Evolutionary conservation across 2,888 invertebrate genomes (phyloP), one percentile per base, ranked within the genome.

Genomic region (Troglohyphantes excavatus): DNA sequence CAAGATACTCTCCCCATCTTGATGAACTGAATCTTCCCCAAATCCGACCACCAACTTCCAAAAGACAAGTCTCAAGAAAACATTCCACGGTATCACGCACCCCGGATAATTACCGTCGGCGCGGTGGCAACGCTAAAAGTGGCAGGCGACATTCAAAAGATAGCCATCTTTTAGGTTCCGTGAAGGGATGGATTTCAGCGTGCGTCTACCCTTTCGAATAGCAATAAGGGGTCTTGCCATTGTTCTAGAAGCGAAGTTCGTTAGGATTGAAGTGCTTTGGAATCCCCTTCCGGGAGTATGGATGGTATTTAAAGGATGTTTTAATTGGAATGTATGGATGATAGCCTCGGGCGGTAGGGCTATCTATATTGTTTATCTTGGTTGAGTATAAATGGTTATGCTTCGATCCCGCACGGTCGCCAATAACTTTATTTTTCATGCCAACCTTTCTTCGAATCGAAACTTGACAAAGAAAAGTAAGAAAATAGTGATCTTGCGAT

Each of bases 61-160:
- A 11, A 53, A n/a, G 53, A 53, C 33, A 3, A 33, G 5, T 9
- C n/a, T 33, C 3, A 33, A 53, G 53, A 53, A 53, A n/a, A 53
- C 13, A 53, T 53, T 53, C n/a, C 53, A n/a, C 5, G 53, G 17
- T 53, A 53, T 53, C 53, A 53, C 53, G 13, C n/a, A 53, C n/a
- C 0, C n/a, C 53, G 17, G 53, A 53, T 53, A 53, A 53, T 53
- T 53, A 53, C 53, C 2, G 1, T 3, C 33, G 17, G 3, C 53
- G 53, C n/a, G 53, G 53, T 53, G 53, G 53, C 53, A 53, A 5
- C 53, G n/a, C 53, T 53, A 53, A n/a, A 53, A 53, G 53, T n/a
- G 53, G 53, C 53, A 53, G 53, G n/a, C 53, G 53, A 53, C 53
- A 53, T 13, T 17, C 5, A 17, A 53, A 53, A 13, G 53, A 53